Conservation (phyloP, 2,797 vertebrate species). For the Molossus alvarezi region DNA sequence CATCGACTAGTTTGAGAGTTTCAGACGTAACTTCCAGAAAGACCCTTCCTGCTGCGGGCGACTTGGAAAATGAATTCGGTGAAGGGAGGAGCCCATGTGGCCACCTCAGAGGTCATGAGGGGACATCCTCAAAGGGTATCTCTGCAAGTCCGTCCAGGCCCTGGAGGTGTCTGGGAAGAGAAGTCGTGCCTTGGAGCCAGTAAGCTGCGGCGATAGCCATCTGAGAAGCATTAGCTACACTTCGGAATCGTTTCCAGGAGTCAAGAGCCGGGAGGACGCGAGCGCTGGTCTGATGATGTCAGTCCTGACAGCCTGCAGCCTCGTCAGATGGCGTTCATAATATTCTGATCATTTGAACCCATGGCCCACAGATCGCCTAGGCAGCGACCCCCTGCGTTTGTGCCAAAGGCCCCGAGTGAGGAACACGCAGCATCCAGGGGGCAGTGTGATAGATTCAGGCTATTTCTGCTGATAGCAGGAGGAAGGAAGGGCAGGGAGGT, state of each 20-base stretch:
- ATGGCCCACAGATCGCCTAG: background rate
- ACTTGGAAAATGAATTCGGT: background rate
- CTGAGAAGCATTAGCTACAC: conserved; percentile 13
- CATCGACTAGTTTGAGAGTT: background rate
- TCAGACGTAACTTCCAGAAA: background rate
- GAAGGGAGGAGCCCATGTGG: background rate
- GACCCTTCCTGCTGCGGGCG: background rate
- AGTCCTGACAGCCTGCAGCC: background rate
- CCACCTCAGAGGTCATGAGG: background rate
- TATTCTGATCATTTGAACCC: background rate
- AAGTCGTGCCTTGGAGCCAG: fast-evolving
- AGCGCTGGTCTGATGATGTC: background rate
- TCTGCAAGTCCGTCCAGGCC: fast-evolving
- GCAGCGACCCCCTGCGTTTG: background rate
- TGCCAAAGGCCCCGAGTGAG: background rate
- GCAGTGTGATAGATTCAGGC: background rate
- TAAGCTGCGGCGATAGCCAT: background rate
- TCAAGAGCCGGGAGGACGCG: background rate
- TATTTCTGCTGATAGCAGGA: conserved; percentile 5
- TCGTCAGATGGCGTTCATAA: conserved; percentile 20
- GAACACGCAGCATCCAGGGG: background rate
- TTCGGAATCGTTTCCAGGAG: background rate
- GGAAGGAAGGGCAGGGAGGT: background rate
- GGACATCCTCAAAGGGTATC: fast-evolving
- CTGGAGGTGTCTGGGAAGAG: background rate